phyloP scores from a whole-genome alignment of 2,797 vertebrate genomes.

The Sebastes steindachneri region DNA sequence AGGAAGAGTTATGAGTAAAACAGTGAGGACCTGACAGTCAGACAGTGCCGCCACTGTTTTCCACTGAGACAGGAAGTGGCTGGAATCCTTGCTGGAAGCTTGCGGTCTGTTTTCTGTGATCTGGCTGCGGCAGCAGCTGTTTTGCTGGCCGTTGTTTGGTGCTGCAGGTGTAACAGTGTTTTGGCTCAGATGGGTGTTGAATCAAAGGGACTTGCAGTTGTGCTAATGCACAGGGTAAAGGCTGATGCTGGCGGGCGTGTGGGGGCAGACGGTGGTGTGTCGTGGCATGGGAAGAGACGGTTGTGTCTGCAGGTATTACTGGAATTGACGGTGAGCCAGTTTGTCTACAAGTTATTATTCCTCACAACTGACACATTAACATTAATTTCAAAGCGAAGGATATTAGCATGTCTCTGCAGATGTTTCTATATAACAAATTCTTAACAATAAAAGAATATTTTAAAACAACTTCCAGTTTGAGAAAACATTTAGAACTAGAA shows the following conservation, averaged over 20 bases:
- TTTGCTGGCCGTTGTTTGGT: not conserved
- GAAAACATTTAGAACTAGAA: not conserved
- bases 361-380: not conserved
- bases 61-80: constrained; percentile 12
- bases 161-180: constrained; percentile 38
- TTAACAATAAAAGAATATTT: not conserved
- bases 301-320: not conserved
- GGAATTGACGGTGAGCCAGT: not conserved
- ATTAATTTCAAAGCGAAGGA: fast-evolving
- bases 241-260: constrained; percentile 55
- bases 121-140: constrained; percentile 15
- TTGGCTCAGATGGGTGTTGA: constrained; percentile 30
- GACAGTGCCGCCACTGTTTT: not conserved
- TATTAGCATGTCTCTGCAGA: no score
- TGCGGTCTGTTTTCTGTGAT: not conserved
- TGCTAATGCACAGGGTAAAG: constrained; percentile 49
- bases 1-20: not conserved
- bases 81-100: constrained; percentile 24
- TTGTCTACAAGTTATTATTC: not conserved
- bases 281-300: not conserved
- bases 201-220: constrained; percentile 45
- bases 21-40: not conserved
- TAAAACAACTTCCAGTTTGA: not conserved
- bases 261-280: not conserved
- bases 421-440: not conserved